Conservation (phyloP, 2,888 invertebrate species). For the Epicampocera succincta region DNA sequence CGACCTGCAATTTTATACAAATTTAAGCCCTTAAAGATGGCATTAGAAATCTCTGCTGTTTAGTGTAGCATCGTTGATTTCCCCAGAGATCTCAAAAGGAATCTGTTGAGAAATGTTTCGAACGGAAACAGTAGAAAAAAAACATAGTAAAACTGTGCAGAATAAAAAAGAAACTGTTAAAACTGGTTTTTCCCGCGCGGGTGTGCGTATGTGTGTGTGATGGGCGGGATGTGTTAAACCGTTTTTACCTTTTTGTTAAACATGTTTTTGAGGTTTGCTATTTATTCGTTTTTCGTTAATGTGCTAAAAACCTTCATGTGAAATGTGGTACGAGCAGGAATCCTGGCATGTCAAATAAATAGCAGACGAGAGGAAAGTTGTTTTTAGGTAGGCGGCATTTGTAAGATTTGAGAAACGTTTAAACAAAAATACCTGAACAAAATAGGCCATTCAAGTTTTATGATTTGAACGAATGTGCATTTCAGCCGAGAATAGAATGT, state of each 20-base stretch:
- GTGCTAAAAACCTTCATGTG: constrained; percentile 9
- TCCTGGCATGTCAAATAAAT: background rate
- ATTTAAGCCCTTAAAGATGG: constrained; percentile 81
- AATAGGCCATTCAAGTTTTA: background rate
- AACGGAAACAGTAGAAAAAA: constrained; percentile 5
- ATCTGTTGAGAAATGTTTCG: constrained; percentile 47
- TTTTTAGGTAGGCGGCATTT: constrained; percentile 30
- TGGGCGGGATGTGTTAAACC: constrained; percentile 9
- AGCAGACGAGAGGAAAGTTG: background rate
- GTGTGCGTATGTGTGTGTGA: background rate
- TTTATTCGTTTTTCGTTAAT: constrained; percentile 25
- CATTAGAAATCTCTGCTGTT: constrained; percentile 79
- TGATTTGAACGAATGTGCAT: too few species aligned
- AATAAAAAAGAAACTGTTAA: constrained; percentile 20
- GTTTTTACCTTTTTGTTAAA: constrained; percentile 24
- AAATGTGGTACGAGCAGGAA: background rate
- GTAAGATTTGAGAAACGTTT: constrained; percentile 15
- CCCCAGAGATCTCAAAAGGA: constrained; percentile 72
- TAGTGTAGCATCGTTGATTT: constrained; percentile 73
- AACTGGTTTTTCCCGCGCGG: constrained; percentile 38
- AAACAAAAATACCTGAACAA: constrained; percentile 5
- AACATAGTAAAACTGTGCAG: constrained; percentile 29
- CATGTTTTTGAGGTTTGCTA: constrained; percentile 27
- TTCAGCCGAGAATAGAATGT: too few species aligned
- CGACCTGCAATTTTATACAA: constrained; percentile 79